Base-by-base conservation (phyloP, 2,113 vertebrate genomes). In the Spheniscus mendiculus region DNA sequence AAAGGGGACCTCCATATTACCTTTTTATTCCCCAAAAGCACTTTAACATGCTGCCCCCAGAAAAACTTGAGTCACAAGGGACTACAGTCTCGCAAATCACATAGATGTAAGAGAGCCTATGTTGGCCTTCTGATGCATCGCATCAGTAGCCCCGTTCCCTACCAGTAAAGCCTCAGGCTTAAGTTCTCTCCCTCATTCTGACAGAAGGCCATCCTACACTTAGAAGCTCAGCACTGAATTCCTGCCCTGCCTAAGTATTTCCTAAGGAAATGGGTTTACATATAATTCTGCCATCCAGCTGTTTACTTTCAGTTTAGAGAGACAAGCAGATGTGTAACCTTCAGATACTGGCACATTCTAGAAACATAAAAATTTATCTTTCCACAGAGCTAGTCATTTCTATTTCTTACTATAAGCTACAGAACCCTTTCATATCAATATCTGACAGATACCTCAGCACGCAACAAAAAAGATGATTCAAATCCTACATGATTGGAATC, bases 91-190 rank as follows among this genome's bases (percentile, higher is more conserved):
- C 83, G 52, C 40, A 59, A 23, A 61, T 69, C 15, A 32, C 34
- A 55, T 1, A 29, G 11, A 7, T 7, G 10, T 26, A 20, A 47
- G 44, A 26, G 32, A 5, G 9, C 20, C 4, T 23, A 70, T 0
- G 0, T 0, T 30, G 53, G 30, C 13, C 40, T 61, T 49, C 47
- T 22, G 87, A 10, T 38, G 29, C 44, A 59, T 4, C 20, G 16
- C 58, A 18, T 15, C 67, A 63, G 65, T 7, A 76, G 52, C 0
- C 5, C 29, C 4, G 5, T 0, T 69, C 62, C 49, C 61, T 23
- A 73, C 6, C 67, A 81, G 34, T 1, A 61, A 84, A 78, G n/a
- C 67, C 63, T 72, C 36, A 32, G 32, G 49, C 23, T 72, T 15
- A 29, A 50, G 0, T 32, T 73, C 30, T 56, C 49, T 53, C 50